Percentiles rank a stretch among this genome's conserved stretches.
Conservation (phyloP, 2,113 vertebrate species). For the Nipponia nippon region DNA sequence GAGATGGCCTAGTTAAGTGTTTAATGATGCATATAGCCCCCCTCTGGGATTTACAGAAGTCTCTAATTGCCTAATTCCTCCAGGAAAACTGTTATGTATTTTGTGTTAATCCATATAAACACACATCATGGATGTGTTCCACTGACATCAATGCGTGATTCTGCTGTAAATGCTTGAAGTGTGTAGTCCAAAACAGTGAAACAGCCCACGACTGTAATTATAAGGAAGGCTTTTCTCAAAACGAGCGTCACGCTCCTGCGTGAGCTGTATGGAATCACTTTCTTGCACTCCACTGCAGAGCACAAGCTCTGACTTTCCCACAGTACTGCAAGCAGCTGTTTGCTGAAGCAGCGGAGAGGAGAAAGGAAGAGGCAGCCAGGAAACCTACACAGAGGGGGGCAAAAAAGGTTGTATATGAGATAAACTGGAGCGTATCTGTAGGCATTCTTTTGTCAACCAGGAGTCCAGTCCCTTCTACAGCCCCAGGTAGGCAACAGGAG, state of each 20-base stretch:
- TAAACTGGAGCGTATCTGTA: neutral
- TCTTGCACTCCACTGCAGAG: neutral
- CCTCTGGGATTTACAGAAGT: neutral
- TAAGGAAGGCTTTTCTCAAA: neutral
- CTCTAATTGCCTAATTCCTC: neutral
- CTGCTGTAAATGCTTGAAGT: neutral
- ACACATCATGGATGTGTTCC: neutral
- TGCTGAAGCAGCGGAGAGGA: neutral
- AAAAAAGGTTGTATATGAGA: neutral
- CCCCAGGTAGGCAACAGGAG: neutral
- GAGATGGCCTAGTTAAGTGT: neutral
- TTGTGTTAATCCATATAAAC: neutral
- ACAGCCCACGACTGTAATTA: neutral
- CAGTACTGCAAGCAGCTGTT: neutral
- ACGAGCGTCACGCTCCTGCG: neutral
- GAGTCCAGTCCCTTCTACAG: neutral
- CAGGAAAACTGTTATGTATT: neutral
- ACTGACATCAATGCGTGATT: neutral
- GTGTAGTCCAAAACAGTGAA: neutral
- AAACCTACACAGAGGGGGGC: neutral
- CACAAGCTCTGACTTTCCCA: neutral
- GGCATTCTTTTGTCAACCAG: neutral
- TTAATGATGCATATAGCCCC: slow-evolving; percentile 15
- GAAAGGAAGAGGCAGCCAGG: neutral
- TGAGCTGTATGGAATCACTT: neutral